Evolutionary conservation across 2,113 vertebrate genomes (phyloP).

Genomic region (Microcebus murinus): DNA sequence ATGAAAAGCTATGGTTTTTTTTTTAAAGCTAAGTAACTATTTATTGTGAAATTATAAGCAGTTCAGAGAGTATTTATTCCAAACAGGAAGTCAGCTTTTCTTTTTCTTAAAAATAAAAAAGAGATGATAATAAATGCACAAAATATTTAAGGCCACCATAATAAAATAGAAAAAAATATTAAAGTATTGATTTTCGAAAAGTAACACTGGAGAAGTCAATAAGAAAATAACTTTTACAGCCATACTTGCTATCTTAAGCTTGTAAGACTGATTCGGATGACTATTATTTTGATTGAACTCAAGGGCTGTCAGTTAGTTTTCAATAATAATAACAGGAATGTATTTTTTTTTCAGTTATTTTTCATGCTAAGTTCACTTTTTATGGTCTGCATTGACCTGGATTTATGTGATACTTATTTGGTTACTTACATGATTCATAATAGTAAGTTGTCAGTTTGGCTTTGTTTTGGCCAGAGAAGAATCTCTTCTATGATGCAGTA

Average conservation of each 20-base stretch:
- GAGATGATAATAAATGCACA: not conserved
- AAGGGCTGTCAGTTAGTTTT: slow-evolving; percentile 19
- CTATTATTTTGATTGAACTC: not conserved
- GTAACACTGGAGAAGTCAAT: not conserved
- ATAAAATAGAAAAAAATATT: not conserved
- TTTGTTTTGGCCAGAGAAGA: not conserved
- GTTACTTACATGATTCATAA: not conserved
- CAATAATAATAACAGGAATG: slow-evolving; percentile 15
- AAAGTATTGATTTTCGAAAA: slow-evolving; percentile 39
- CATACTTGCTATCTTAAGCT: not conserved
- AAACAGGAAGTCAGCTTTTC: not conserved
- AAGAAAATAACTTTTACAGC: not conserved
- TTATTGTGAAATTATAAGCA: slow-evolving; percentile 54
- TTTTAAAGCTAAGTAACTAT: slow-evolving; percentile 56
- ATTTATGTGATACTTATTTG: not conserved
- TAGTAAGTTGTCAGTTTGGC: not conserved
- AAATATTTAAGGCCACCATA: not conserved
- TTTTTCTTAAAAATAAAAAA: not conserved
- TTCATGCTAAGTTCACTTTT: slow-evolving; percentile 29
- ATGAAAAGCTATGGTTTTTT: not conserved
- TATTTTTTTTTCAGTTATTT: not conserved
- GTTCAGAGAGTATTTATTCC: slow-evolving; percentile 44
- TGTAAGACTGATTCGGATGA: not conserved
- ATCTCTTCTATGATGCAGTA: not conserved
- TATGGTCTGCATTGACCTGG: not conserved